These are phyloP conservation scores for Urocyon cinereoargenteus DNA, from an alignment of 2,797 vertebrate genomes.

Conservation along the genomic window DNA sequence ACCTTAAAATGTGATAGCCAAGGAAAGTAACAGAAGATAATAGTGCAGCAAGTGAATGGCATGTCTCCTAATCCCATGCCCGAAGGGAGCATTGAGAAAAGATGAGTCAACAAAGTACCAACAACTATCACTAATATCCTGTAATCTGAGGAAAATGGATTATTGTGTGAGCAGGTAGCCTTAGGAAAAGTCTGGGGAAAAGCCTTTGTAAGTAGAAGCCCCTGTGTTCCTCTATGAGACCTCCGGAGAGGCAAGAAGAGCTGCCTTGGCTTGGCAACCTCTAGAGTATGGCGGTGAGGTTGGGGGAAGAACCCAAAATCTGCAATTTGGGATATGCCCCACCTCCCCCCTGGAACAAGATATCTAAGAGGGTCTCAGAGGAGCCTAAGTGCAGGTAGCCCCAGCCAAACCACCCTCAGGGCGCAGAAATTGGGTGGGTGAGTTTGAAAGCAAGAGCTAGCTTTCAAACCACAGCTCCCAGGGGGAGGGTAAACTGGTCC, in stretches of 20 bases:
- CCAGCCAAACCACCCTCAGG: neutral
- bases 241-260: neutral
- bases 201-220: neutral
- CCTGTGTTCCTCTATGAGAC: neutral
- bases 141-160: neutral
- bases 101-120: neutral
- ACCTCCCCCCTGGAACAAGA: neutral
- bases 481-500: neutral
- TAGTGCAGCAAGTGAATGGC: neutral
- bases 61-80: neutral
- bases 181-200: neutral
- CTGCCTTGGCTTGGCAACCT: neutral
- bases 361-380: neutral
- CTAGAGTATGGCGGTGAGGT: neutral
- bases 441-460: neutral
- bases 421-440: neutral
- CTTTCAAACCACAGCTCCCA: neutral
- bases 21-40: conserved; percentile 54
- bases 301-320: neutral
- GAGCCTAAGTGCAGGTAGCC: neutral
- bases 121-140: neutral
- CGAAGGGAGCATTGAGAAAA: neutral
- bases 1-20: conserved; percentile 47
- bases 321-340: neutral
- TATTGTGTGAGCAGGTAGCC: neutral